These are phyloP conservation scores for Troglohyphantes excavatus DNA, from an alignment of 2,888 invertebrate species.

Conservation along the genomic window DNA sequence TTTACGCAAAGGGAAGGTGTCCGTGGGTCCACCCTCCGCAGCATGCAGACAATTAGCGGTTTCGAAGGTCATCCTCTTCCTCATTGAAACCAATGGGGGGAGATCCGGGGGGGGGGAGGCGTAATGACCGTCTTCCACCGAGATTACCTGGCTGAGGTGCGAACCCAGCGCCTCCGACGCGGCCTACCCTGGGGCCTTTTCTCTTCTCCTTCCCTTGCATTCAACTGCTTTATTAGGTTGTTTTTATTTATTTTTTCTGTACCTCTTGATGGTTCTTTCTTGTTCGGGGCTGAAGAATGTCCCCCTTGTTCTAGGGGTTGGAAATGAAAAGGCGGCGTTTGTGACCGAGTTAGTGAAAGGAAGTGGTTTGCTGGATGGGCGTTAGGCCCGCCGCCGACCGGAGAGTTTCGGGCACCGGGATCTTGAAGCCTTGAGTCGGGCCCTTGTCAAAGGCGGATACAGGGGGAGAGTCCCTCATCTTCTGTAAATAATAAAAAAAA, in stretches of 20 bases:
- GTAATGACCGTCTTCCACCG: constrained; percentile 53
- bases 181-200: neutral
- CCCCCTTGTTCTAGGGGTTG: neutral
- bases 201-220: neutral
- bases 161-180: constrained; percentile 20
- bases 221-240: neutral
- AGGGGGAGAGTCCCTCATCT: no score
- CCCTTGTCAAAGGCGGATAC: no score
- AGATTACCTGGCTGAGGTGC: constrained; percentile 70
- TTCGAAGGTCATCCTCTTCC: constrained; percentile 53
- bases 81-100: constrained; percentile 61
- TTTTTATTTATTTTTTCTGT: neutral
- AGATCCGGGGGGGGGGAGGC: constrained; percentile 42
- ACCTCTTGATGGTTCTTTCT: neutral
- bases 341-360: neutral
- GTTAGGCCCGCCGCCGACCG: no score
- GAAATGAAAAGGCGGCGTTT: constrained; percentile 1
- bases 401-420: no score
- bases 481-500: no score
- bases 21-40: constrained; percentile 15
- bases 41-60: constrained; percentile 30
- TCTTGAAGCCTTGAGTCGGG: no score
- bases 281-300: neutral
- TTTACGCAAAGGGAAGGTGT: neutral
- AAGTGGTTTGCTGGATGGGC: no score